A percentile compares a stretch with the other conserved stretches of the same genome.
Evolutionary conservation across 1,140 invertebrate species (phyloP).

Genomic region (Lordiphosa stackelbergi): DNA sequence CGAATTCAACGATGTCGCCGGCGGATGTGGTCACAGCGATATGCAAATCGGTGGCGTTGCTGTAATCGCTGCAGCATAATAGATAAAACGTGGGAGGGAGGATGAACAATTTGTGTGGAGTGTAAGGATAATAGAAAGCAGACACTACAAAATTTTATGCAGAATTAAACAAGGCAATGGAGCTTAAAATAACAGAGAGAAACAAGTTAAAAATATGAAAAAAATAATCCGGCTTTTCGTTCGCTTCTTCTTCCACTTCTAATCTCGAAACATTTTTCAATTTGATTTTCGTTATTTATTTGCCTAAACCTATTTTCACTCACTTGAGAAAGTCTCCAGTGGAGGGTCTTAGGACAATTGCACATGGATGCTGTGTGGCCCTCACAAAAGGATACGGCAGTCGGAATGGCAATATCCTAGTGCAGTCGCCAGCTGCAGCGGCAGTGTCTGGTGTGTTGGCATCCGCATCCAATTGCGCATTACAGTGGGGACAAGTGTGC

Average conservation of each 20-base stretch:
- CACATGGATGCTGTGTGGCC: slow-evolving; percentile 84
- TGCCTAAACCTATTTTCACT: slow-evolving; percentile 49
- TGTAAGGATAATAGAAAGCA: slow-evolving; percentile 4
- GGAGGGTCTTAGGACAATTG: slow-evolving; percentile 88
- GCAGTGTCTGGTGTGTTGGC: slow-evolving; percentile 13
- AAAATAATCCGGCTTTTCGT: too few species aligned
- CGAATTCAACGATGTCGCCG: slow-evolving; percentile 87
- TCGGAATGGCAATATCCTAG: slow-evolving; percentile 83
- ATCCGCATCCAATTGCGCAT: slow-evolving; percentile 78
- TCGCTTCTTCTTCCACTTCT: too few species aligned
- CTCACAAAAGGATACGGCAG: slow-evolving; percentile 87
- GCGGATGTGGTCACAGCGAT: slow-evolving; percentile 88
- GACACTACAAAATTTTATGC: background rate
- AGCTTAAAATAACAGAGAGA: background rate
- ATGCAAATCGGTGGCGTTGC: slow-evolving; percentile 87
- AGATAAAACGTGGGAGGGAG: slow-evolving; percentile 3
- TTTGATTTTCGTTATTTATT: background rate
- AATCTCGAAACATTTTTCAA: too few species aligned
- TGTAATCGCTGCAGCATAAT: slow-evolving; percentile 82
- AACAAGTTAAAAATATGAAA: too few species aligned
- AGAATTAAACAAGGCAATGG: slow-evolving; percentile 1
- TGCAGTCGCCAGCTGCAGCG: slow-evolving; percentile 6
- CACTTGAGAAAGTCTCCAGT: slow-evolving; percentile 89
- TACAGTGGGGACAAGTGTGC: slow-evolving; percentile 84
- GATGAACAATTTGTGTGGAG: slow-evolving; percentile 20